Evolutionary conservation across 1,140 invertebrate genomes (phyloP).

Genomic region (Lutraria rhynchaena): DNA sequence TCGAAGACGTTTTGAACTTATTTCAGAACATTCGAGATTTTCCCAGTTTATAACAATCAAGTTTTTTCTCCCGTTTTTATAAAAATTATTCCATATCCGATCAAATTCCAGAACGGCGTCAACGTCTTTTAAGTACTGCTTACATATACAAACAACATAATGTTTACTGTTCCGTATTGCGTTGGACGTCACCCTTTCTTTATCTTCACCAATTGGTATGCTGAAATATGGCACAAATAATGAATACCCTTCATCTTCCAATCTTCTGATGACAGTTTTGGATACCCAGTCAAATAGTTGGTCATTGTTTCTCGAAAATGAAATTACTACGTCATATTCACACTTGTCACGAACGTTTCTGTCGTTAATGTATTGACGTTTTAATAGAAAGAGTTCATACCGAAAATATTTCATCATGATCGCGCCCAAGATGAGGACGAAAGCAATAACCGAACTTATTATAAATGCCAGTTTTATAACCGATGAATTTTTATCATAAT

Average conservation of each 20-base stretch:
- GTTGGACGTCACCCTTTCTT: background rate
- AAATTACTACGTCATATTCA: constrained; percentile 18
- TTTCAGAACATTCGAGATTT: background rate
- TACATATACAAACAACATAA: constrained; percentile 7
- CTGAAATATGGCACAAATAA: constrained; percentile 1
- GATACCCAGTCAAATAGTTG: background rate
- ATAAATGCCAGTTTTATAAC: no score
- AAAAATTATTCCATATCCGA: constrained; percentile 5
- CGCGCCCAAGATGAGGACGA: background rate
- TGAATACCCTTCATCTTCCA: constrained; percentile 8
- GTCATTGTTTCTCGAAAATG: background rate
- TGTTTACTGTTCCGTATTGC: background rate
- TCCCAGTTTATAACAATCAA: constrained; percentile 29
- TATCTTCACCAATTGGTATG: background rate
- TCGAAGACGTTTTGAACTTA: background rate
- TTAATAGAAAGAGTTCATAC: constrained; percentile 1
- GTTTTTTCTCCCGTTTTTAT: background rate
- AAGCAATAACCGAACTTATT: background rate
- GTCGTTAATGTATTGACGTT: background rate
- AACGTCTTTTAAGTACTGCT: background rate
- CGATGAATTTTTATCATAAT: no score
- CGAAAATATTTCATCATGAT: background rate
- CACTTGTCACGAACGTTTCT: background rate
- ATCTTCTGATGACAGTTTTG: background rate
- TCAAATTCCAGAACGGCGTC: constrained; percentile 23